Base-by-base conservation (phyloP, 1,140 invertebrate genomes). In the Drosophila mauritiana region DNA sequence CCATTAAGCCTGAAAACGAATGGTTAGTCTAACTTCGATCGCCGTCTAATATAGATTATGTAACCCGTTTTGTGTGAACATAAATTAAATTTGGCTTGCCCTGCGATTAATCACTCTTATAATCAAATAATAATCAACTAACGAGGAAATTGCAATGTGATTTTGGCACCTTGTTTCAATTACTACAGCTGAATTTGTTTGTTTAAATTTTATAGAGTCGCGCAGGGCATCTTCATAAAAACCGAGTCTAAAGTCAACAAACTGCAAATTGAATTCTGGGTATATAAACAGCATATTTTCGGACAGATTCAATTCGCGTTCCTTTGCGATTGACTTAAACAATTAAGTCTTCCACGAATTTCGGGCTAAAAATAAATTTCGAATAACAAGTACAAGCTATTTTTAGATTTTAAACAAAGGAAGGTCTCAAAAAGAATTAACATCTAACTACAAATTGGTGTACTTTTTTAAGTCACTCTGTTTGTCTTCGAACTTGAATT, bases 321-420 rank as follows among this genome's bases (percentile, higher is more conserved):
- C 34, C 25, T 20, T 11, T 10, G 10, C 8, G 8, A 43, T 43
- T 43, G 42, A 45, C 17, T 45, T 31, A 2, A 76, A 67, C 72
- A 75, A 75, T 75, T 75, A 48, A 75, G 46, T 40, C 40, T 74
- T 75, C 75, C 51, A 75, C 45, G 15, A 34, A 45, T 11, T 22
- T 20, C 51, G 42, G 31, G 15, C 34, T 49, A 43, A 73, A 53
- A 15, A 37, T 17, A 39, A 27, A 51, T 55, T 51, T 36, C 2
- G 7, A 63, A 39, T 51, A 36, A 22, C 15, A 13, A 3, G 12
- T 39, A 39, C 37, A 39, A 13, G 4, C 20, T 45, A 45, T 45
- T 45, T 45, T 20, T 48, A 27, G 55, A 15, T 20, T 5, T 6
- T 22, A 10, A 12, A 20, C 43, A 12, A 11, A 2, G 10, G 1